Evolutionary conservation across 1,140 invertebrate species (phyloP), one percentile per base, ranked within the genome.

Genomic region (Drosophila santomea): DNA sequence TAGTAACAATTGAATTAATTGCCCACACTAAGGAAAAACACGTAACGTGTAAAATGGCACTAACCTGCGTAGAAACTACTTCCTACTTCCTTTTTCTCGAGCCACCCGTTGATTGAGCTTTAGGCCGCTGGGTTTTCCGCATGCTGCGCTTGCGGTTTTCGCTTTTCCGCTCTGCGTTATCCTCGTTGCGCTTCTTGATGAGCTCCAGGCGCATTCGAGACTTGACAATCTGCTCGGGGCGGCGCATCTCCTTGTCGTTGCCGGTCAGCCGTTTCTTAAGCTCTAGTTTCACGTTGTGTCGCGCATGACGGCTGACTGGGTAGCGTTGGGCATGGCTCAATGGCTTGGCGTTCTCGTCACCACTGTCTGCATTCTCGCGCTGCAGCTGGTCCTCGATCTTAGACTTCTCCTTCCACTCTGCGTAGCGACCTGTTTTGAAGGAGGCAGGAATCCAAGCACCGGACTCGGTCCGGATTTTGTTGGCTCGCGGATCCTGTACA

Each of bases 381-480:
- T 95, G 94, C 47, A 93, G 91, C 10, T 93, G 93, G 48, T 94
- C 94, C 69, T 95, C 94, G 32, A 95, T 91, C 93, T 97, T 97
- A 41, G 95, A 96, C 76, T 96, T 96, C 66, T 97, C 95, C 79
- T 96, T 95, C 98, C 98, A 99, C 39, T 96, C 94, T 50, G 95
- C 94, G 92, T 99, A 99, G 69, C 96, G 94, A 72, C 98, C 96
- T 51, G 96, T 96, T 93, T 99, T 99, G 92, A 97, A 99, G 0
- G 97, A 96, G 1, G 98, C 97, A 3, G 98, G 95, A 79, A 99
- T 98, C 95, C 97, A 97, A 1, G 95, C 95, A 10, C 98, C 98
- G 58, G 97, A 98, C 93, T 99, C 98, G 3, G 98, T 99, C 73
- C 95, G 96, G 74, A 99, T 98, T 93, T 97, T 98, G 50, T 95